Evolutionary conservation across 2,888 invertebrate species (phyloP), one percentile per base, ranked within the genome.

Genomic region (Volucella inanis): DNA sequence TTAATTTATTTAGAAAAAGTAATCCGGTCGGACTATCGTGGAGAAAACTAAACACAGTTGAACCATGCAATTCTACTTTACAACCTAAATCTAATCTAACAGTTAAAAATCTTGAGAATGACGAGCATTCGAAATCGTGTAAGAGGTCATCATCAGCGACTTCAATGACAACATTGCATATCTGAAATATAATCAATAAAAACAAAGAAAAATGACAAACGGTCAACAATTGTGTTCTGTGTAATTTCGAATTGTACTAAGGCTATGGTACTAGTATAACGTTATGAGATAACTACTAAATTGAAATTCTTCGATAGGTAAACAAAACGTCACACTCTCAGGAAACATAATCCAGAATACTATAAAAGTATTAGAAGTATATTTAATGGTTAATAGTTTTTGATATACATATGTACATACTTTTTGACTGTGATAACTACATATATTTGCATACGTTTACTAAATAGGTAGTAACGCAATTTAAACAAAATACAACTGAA

Each of bases 101-200:
- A 18, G 86, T 88, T 31, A 87, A 87, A 75, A 88, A 88, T 83
- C 85, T 85, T 22, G 87, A 87, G 11, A 49, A 83, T 50, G 50
- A 65, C 14, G 71, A 87, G 9, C 68, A 79, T 6, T 12, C 43
- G 8, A 71, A 78, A 1, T 72, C 65, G 12, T 83, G 83, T 81
- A 87, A 75, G 11, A 77, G 55, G 8, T 61, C 88, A 14, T 88
- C 89, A 3, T 82, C 88, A 11, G 87, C 89, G 31, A 88, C 89
- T 10, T 88, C 88, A 68, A 89, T 88, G 88, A 88, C 89, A 45
- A 88, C 89, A 1, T 78, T 89, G 61, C 88, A 89, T 71, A 89
- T 89, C 9, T 89, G 87, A 87, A 59, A 22, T 9, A 50, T 52
- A 10, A 43, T 52, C 39, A 43, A 52, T 41, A 43, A 4, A 22